Base-by-base conservation (phyloP, 53 echinoderm and acorn worm genomes). In the Hippasteria phrygiana region DNA sequence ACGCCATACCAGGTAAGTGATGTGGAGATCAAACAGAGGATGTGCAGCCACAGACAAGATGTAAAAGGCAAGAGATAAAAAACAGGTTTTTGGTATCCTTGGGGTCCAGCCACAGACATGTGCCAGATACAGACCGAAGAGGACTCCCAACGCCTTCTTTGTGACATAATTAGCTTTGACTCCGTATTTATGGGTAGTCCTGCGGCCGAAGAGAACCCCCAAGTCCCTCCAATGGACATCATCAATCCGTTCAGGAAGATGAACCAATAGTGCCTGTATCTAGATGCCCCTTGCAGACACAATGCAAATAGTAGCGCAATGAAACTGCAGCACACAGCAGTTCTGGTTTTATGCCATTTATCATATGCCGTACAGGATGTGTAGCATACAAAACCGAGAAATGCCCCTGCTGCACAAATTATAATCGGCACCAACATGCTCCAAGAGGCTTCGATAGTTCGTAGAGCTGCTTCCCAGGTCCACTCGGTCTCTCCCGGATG, bases 21-120 rank as follows among this genome's bases (percentile, higher is more conserved):
- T 45, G 33, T 82, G 82, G 12, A 66, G 66, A 82, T 82, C 82
- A 34, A 65, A 66, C 5, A 82, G 38, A 14, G 82, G 82, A 12
- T 65, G 82, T 14, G 82, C 5, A 12, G 41, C 17, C 32, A 82
- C 64, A 17, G 82, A 82, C 17, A 82, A 2, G 8, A 65, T 9
- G 64, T 82, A 82, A n/a, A 64, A 43, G 22, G 47, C 33, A 45
- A 82, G 17, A 16, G 65, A 46, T 31, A 10, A 4, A 20, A 43
- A 64, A 65, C 17, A 62, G 16, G 31, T 4, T 0, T 29, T 43
- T 24, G 82, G 82, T 43, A 82, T 32, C 20, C 45, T 64, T 6
- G 65, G 24, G 16, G 82, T 43, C 82, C 82, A 82, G 62, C 82
- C 47, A 18, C 64, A 82, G 20, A 82, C 34, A 43, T 31, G 38